Conservation (phyloP, 2,888 invertebrate genomes). For the Volucella bombylans region DNA sequence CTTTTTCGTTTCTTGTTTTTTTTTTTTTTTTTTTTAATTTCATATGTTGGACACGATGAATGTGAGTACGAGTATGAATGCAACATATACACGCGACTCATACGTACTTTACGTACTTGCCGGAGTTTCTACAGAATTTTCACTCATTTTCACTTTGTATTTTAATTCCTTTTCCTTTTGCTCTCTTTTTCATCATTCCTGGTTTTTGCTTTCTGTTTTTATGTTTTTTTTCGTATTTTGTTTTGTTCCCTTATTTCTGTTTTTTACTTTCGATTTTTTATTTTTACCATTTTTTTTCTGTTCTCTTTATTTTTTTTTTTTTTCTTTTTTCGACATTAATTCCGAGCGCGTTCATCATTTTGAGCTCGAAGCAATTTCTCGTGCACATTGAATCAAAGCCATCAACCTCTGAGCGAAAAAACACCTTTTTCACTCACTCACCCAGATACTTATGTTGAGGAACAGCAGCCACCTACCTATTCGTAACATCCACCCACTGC, state of each 20-base stretch:
- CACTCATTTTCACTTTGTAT: constrained; percentile 61
- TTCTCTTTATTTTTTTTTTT: constrained; percentile 24
- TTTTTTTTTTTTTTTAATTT: constrained; percentile 32
- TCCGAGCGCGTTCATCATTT: constrained; percentile 58
- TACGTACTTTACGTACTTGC: constrained; percentile 12
- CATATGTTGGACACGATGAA: constrained; percentile 43
- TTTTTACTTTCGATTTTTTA: constrained; percentile 66
- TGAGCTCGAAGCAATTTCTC: constrained; percentile 61
- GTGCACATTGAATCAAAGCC: constrained; percentile 71
- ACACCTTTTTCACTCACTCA: constrained; percentile 19
- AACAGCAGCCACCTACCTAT: background rate
- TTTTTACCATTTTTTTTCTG: background rate
- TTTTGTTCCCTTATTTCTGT: constrained; percentile 57
- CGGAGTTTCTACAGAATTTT: constrained; percentile 31
- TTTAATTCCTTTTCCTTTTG: no score
- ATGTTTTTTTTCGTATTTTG: constrained; percentile 26
- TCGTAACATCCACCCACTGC: no score
- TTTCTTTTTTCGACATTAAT: constrained; percentile 42
- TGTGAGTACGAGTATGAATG: no score
- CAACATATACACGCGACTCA: background rate
- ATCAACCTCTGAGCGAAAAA: constrained; percentile 58
- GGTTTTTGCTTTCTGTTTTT: no score
- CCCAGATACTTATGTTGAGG: constrained; percentile 37
- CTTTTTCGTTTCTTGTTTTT: background rate
- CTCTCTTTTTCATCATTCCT: background rate